These are phyloP conservation scores for Pedionomus torquatus DNA, from an alignment of 2,113 vertebrate genomes.

Conservation along the genomic window DNA sequence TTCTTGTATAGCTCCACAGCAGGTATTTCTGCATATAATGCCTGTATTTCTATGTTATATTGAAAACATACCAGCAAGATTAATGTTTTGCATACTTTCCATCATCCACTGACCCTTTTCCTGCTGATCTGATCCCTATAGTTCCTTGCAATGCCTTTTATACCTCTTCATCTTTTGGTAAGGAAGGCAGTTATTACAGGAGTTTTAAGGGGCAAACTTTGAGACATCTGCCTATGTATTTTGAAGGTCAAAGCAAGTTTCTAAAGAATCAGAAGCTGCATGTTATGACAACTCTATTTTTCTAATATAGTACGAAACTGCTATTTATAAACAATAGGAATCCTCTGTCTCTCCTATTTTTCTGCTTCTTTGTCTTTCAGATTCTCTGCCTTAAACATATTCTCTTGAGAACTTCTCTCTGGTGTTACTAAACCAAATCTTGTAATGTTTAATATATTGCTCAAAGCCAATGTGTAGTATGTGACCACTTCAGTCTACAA, in stretches of 20 bases:
- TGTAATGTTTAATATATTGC: not conserved
- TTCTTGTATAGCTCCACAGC: not conserved
- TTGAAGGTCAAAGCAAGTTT: not conserved
- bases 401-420: not conserved
- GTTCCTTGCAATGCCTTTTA: not conserved
- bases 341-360: not conserved
- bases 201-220: not conserved
- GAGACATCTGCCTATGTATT: not conserved
- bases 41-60: not conserved
- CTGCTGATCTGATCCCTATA: not conserved
- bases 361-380: not conserved
- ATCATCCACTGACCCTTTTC: not conserved
- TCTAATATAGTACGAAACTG: not conserved
- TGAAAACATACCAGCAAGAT: not conserved
- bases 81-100: not conserved
- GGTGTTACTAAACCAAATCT: not conserved
- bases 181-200: not conserved
- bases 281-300: not conserved
- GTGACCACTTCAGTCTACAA: not conserved
- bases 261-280: not conserved
- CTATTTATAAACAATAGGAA: not conserved
- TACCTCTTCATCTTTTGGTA: not conserved
- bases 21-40: not conserved
- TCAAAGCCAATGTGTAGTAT: rapidly evolving
- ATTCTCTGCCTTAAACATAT: not conserved